Evolutionary conservation across 2,797 vertebrate species (phyloP).

Genomic region (Hoplostethus mediterraneus): DNA sequence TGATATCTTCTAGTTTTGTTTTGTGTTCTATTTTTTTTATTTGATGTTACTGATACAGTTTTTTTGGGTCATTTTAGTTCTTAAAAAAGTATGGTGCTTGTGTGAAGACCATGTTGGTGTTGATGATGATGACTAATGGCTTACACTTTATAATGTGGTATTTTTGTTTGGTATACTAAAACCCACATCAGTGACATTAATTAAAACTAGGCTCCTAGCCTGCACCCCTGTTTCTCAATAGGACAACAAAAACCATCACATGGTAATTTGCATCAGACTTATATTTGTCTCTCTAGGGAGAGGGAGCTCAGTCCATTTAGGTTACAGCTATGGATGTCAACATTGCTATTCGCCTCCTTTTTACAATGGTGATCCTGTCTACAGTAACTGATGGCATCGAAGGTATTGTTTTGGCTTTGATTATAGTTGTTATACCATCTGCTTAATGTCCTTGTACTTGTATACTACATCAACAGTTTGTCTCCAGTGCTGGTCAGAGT

Average conservation of each 20-base stretch:
- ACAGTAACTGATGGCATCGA: neutral
- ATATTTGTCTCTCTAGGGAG: neutral
- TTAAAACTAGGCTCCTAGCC: neutral
- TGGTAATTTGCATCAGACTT: conserved; percentile 5
- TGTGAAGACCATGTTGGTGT: neutral
- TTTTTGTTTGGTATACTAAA: neutral
- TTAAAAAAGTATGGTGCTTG: too few species aligned
- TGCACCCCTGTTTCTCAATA: conserved; percentile 1
- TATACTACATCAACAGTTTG: too few species aligned
- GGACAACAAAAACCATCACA: neutral
- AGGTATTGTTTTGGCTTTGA: conserved; percentile 1
- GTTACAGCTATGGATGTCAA: conserved; percentile 6
- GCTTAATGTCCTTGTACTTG: too few species aligned
- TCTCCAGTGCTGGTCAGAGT: too few species aligned
- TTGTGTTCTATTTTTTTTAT: neutral
- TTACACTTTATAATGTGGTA: neutral
- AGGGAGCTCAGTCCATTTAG: neutral
- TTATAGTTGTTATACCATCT: too few species aligned
- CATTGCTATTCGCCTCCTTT: neutral
- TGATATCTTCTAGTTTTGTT: neutral
- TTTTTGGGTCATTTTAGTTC: neutral
- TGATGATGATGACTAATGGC: neutral
- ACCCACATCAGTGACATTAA: neutral
- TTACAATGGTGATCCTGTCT: neutral
- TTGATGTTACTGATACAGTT: neutral